Base-by-base conservation (phyloP, 2,113 vertebrate genomes). In the Arothron firmamentum region DNA sequence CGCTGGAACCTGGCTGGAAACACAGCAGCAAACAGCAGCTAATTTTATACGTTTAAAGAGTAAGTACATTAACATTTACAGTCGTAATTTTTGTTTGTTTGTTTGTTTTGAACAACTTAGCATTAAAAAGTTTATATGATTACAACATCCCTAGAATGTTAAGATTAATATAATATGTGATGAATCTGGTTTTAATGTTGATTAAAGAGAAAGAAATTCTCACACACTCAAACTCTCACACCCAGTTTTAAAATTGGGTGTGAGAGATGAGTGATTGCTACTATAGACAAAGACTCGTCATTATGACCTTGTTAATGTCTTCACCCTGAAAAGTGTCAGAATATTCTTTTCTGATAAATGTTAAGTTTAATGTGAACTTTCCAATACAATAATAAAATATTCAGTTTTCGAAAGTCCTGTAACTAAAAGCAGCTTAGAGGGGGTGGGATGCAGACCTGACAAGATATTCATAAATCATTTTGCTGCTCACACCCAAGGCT, bases 401-500 rank as follows among this genome's bases (percentile, higher is more conserved):
- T 3, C 42, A 43, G 21, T 12, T 11, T 9, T 6, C 17, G 19
- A n/a, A 56, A 25, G 50, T 25, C 28, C 23, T 51, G 47, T 11
- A 46, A 59, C 53, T 52, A 70, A 58, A 54, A 47, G 38, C 31
- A 59, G 51, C 49, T 70, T 8, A 34, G 48, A 52, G 57, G 4
- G 59, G 51, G 62, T 25, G 76, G 59, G 62, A 64, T 70, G 56
- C 5, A 11, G 16, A 52, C 19, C 21, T 65, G 66, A 67, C 70
- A 59, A 18, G 19, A 48, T 47, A 75, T 77, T 67, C 75, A 77
- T 84, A 77, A 80, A 87, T 85, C 72, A 81, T 54, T 70, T 74
- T 59, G 66, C 42, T 70, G 57, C 49, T 63, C 65, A 64, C 54
- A 80, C 46, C 42, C 50, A 57, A 47, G 52, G 65, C 50, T 67